A percentile compares a stretch with the other conserved stretches of the same genome.
These are phyloP conservation scores for Zootoca vivipara DNA, from an alignment of 2,113 vertebrate species.

Conservation along the genomic window DNA sequence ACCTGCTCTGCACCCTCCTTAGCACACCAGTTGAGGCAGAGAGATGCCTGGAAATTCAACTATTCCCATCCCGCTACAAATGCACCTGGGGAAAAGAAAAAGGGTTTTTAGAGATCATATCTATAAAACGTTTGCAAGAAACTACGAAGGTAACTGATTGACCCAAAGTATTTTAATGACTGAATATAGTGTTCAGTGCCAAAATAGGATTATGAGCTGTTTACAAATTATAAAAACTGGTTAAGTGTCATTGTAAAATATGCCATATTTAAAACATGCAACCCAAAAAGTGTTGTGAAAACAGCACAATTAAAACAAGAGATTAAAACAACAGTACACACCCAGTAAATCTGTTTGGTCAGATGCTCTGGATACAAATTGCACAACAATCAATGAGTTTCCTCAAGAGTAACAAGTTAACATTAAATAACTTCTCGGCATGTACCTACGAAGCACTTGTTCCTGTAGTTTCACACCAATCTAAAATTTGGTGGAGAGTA, in stretches of 20 bases:
- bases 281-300: too few relatives aligned
- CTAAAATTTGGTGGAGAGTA: not conserved
- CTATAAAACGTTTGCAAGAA: not conserved
- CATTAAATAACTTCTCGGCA: not conserved
- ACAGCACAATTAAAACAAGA: too few relatives aligned
- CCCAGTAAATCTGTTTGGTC: not conserved
- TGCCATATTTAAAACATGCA: too few relatives aligned
- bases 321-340: not conserved
- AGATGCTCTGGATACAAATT: not conserved
- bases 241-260: too few relatives aligned
- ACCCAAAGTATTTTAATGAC: not conserved
- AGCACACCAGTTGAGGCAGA: not conserved
- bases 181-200: too few relatives aligned
- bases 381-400: not conserved
- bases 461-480: not conserved
- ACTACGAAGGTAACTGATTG: not conserved
- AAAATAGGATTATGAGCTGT: too few relatives aligned
- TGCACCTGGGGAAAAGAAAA: not conserved
- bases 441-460: not conserved
- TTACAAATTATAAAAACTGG: too few relatives aligned
- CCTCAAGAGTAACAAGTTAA: not conserved
- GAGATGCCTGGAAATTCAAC: not conserved
- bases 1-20: not conserved
- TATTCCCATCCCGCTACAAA: not conserved
- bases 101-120: not conserved